Conservation (phyloP, 2,888 invertebrate genomes). For the Idaea dimidiata region DNA sequence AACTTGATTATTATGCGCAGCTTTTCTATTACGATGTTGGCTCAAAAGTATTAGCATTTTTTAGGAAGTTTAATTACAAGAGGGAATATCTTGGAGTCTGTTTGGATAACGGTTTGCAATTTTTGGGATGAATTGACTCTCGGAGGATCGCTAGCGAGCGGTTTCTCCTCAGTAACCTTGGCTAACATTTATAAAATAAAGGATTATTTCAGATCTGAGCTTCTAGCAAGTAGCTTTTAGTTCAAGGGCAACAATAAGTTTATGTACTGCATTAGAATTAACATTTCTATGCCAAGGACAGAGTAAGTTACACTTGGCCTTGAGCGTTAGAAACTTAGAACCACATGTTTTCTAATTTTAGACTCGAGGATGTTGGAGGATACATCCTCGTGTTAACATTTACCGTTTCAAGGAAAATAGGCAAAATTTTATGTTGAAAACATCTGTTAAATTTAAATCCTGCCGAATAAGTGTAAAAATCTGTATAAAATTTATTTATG, state of each 20-base stretch:
- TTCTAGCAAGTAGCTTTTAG: not conserved
- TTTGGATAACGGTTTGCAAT: conserved; percentile 17
- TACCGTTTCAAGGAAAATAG: not conserved
- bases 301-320: not conserved
- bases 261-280: not conserved
- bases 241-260: not conserved
- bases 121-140: conserved; percentile 4
- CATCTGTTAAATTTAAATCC: not conserved
- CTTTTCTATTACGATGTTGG: conserved; percentile 30
- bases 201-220: not conserved
- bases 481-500: no score
- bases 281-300: conserved; percentile 1
- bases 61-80: conserved; percentile 24
- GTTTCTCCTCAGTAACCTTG: not conserved
- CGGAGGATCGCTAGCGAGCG: not conserved
- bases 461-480: no score
- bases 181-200: not conserved
- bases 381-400: not conserved
- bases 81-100: conserved; percentile 15
- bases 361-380: not conserved
- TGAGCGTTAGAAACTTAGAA: not conserved
- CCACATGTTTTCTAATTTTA: conserved; percentile 1
- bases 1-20: conserved; percentile 46
- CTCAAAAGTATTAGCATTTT: conserved; percentile 27
- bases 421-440: not conserved